Evolutionary conservation across 2,888 invertebrate genomes (phyloP).

Genomic region (Tanypteryx hageni): DNA sequence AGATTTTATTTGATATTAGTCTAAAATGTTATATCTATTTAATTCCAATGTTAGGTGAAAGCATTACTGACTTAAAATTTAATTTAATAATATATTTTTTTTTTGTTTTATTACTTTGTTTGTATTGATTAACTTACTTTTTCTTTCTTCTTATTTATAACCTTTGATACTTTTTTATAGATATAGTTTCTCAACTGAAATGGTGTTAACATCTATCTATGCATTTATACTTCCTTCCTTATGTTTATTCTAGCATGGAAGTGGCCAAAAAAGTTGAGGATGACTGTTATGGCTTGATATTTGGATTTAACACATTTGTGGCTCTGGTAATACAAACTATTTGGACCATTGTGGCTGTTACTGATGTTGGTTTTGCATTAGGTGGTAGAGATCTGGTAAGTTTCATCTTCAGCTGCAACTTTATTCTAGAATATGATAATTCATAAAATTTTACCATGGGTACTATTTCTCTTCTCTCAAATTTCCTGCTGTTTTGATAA

Average conservation of each 20-base stretch:
- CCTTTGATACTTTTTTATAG: too few relatives aligned
- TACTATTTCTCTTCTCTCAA: background rate
- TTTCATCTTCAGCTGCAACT: background rate
- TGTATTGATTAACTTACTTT: too few relatives aligned
- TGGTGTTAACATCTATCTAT: background rate
- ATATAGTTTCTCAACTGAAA: too few relatives aligned
- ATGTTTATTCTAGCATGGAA: conserved; percentile 82
- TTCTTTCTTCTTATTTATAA: too few relatives aligned
- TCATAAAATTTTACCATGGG: background rate
- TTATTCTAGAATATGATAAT: background rate
- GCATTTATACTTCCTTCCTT: conserved; percentile 69
- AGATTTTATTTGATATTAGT: too few relatives aligned
- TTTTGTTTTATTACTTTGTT: too few relatives aligned
- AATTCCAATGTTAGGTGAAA: too few relatives aligned
- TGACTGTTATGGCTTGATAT: conserved; percentile 92
- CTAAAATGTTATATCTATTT: too few relatives aligned
- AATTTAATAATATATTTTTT: too few relatives aligned
- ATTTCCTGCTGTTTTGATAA: background rate
- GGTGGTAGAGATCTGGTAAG: conserved; percentile 70
- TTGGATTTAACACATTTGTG: conserved; percentile 91
- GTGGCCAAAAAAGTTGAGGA: conserved; percentile 88
- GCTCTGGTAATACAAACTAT: conserved; percentile 88
- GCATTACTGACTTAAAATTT: too few relatives aligned
- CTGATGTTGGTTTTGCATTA: conserved; percentile 73
- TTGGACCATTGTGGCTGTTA: conserved; percentile 83